Evolutionary conservation across 2,888 invertebrate species (phyloP), one percentile per base, ranked within the genome.

Genomic region (Drosophila kuntzei): DNA sequence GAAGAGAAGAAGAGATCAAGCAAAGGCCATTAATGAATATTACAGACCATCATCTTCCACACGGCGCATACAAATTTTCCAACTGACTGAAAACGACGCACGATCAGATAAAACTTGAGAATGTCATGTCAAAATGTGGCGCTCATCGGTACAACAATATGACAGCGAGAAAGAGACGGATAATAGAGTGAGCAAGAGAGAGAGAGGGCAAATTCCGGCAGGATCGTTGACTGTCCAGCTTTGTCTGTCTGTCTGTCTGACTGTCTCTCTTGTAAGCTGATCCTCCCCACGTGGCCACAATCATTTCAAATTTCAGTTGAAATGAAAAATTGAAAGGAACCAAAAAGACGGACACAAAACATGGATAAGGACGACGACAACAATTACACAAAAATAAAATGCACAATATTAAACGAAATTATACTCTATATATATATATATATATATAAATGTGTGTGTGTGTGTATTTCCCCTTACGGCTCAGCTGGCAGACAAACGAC

Each of bases 311-410:
- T 71, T 86, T 83, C 79, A 76, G 81, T 71, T 79, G 75, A 80
- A 84, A 80, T 82, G 72, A 83, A 77, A 79, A 76, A 83, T 39
- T 29, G 63, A 79, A 87, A 63, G 78, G 84, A 84, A 85, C 62
- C 39, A 25, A 20, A 64, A 60, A 67, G 80, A 63, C 73, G 67
- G 59, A 78, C 34, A 66, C 57, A 61, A 54, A 63, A 63, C 47
- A 59, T 39, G 74, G 66, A 72, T 65, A 71, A 80, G 72, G 76
- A 82, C 73, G 73, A 76, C 76, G 76, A 76, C 73, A 71, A 86
- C 87, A 86, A 83, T 86, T 86, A 84, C 87, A 86, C 83, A 86
- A 86, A 86, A 86, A 87, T 81, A 81, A 85, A 83, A 83, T 87
- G 84, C 73, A 79, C 87, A 85, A 85, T 84, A 87, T 85, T 83